Evolutionary conservation across 2,888 invertebrate species (phyloP).

Genomic region (Electrophaes corylata): DNA sequence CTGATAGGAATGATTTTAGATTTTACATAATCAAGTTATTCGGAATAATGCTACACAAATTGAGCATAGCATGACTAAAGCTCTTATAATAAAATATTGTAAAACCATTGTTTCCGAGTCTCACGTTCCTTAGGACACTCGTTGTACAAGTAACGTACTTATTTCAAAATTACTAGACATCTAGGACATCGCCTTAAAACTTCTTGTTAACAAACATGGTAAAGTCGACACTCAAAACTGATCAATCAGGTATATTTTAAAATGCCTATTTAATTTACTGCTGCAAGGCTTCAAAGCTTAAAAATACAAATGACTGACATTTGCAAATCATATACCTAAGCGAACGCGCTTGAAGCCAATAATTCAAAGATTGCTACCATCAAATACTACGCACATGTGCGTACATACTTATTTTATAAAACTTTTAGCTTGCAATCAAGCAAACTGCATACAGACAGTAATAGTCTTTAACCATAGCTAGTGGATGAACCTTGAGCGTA

Average conservation of each 20-base stretch:
- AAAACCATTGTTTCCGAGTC: not conserved
- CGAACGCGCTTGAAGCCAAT: slow-evolving; percentile 15
- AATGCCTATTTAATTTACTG: too few species aligned
- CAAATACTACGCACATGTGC: slow-evolving; percentile 11
- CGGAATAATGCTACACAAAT: slow-evolving; percentile 20
- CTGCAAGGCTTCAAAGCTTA: slow-evolving; percentile 5
- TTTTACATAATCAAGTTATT: not conserved
- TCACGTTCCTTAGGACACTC: not conserved
- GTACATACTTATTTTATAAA: slow-evolving; percentile 12
- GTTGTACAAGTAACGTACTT: not conserved
- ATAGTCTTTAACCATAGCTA: slow-evolving; percentile 15
- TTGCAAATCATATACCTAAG: slow-evolving; percentile 5
- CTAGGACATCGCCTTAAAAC: not conserved
- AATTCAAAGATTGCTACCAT: not conserved
- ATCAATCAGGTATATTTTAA: too few species aligned
- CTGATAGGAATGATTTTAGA: slow-evolving; percentile 6
- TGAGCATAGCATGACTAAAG: slow-evolving; percentile 22
- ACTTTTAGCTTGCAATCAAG: slow-evolving; percentile 12
- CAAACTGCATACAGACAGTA: slow-evolving; percentile 12
- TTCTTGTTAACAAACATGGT: not conserved
- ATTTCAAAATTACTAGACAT: not conserved
- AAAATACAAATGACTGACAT: not conserved
- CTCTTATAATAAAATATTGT: slow-evolving; percentile 15
- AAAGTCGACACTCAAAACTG: too few species aligned
- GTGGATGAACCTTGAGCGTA: not conserved